A percentile compares a stretch with the other conserved stretches of the same genome.
phyloP scores from a whole-genome alignment of 2,797 vertebrate genomes.

The Tapera naevia region DNA sequence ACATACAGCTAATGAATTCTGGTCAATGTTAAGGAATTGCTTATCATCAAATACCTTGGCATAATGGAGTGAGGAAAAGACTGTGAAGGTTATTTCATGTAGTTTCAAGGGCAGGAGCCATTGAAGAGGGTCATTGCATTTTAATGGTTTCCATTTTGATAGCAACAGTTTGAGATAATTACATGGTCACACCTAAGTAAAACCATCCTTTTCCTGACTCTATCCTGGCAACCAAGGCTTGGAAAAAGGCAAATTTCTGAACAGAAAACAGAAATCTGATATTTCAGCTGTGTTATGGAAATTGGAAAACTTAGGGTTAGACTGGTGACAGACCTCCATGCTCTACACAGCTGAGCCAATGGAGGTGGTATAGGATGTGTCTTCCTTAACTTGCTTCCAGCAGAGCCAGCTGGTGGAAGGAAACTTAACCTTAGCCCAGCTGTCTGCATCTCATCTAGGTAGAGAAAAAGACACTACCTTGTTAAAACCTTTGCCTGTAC shows the following conservation, averaged over 20 bases:
- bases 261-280: not conserved
- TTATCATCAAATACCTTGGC: constrained; percentile 26
- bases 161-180: not conserved
- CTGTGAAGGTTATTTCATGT: constrained; percentile 7
- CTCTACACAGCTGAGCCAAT: not conserved
- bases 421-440: not conserved
- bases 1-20: constrained; percentile 6
- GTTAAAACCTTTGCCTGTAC: not conserved
- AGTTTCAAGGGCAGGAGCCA: not conserved
- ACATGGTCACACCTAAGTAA: not conserved
- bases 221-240: not conserved
- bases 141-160: not conserved
- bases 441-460: not conserved
- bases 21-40: not conserved
- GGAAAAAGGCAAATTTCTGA: not conserved
- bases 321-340: not conserved
- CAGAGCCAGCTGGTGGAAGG: not conserved
- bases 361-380: not conserved
- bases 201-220: not conserved
- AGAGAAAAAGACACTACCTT: not conserved
- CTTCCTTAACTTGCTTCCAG: not conserved
- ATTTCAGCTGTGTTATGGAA: not conserved
- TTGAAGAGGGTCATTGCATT: constrained; percentile 14
- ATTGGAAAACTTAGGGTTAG: not conserved
- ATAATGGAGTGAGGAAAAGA: not conserved